Conservation (phyloP, 2,113 vertebrate species). For the Sprattus sprattus region DNA sequence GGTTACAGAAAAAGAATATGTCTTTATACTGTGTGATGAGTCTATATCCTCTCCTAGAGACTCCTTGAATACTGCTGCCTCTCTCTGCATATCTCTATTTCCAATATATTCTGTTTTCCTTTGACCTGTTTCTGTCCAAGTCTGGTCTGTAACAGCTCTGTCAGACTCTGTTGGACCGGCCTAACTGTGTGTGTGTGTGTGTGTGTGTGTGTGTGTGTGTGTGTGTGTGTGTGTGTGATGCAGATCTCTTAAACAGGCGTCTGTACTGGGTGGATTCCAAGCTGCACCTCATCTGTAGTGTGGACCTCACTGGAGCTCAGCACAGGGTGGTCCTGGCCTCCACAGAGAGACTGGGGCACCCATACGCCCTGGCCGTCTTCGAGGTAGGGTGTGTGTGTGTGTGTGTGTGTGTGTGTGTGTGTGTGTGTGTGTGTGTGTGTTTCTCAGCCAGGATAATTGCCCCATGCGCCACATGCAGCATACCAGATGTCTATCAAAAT, state of each 20-base stretch:
- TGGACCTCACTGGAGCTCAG: slow-evolving; percentile 88
- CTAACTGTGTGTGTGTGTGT: slow-evolving; percentile 1
- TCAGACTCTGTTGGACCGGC: not conserved
- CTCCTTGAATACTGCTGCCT: not conserved
- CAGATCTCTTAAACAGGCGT: slow-evolving; percentile 90
- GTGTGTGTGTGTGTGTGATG: slow-evolving; percentile 49
- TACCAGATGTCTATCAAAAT: not conserved
- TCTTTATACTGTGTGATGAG: not conserved
- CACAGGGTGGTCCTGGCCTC: slow-evolving; percentile 88
- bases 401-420: slow-evolving; percentile 23
- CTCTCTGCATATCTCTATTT: not conserved
- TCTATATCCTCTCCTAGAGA: not conserved
- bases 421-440: slow-evolving; percentile 5
- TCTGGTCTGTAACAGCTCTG: not conserved
- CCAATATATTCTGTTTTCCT: not conserved
- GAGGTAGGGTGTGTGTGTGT: slow-evolving; percentile 75
- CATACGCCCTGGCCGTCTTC: slow-evolving; percentile 92
- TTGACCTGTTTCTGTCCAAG: not conserved
- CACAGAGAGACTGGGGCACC: slow-evolving; percentile 83
- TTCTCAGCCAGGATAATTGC: not conserved
- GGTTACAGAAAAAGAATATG: not conserved
- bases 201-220: slow-evolving; percentile 38
- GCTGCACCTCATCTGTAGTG: slow-evolving; percentile 88
- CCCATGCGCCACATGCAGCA: not conserved
- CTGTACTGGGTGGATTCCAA: slow-evolving; percentile 99